Conservation (phyloP, 1,140 invertebrate genomes). For the Atta colombica region DNA sequence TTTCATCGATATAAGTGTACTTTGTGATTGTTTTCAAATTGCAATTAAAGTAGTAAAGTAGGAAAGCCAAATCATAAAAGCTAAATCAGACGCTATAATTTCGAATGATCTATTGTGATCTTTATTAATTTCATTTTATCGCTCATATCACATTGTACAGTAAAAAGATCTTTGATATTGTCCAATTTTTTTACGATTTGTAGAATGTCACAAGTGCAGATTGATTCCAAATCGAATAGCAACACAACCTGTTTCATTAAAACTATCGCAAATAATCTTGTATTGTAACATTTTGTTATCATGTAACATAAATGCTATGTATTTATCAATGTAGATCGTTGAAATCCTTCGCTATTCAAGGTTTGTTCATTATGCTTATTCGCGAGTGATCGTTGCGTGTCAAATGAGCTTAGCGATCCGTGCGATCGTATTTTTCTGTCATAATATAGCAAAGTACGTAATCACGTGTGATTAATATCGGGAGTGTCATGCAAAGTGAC, state of each 20-base stretch:
- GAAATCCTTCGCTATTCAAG: not conserved
- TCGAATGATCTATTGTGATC: not conserved
- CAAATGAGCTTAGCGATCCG: not conserved
- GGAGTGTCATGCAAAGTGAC: constrained; percentile 3
- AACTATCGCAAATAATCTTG: not conserved
- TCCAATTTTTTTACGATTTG: not conserved
- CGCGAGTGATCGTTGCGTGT: not conserved
- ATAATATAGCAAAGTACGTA: not conserved
- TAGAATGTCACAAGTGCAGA: not conserved
- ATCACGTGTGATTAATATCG: constrained; percentile 15
- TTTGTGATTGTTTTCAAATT: not conserved
- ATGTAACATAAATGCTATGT: not conserved
- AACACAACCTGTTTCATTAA: not conserved
- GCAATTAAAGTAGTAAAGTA: not conserved
- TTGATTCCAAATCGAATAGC: not conserved
- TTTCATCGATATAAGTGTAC: not conserved
- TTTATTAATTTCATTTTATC: not conserved
- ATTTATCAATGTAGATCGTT: not conserved
- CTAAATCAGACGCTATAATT: not conserved
- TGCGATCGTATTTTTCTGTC: not conserved
- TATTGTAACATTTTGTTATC: not conserved
- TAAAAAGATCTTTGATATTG: not conserved
- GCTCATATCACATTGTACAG: not conserved
- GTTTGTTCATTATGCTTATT: not conserved
- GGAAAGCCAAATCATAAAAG: not conserved